These are phyloP conservation scores for Oreohelix idahoensis DNA, from an alignment of 1,140 invertebrate species.

Conservation along the genomic window DNA sequence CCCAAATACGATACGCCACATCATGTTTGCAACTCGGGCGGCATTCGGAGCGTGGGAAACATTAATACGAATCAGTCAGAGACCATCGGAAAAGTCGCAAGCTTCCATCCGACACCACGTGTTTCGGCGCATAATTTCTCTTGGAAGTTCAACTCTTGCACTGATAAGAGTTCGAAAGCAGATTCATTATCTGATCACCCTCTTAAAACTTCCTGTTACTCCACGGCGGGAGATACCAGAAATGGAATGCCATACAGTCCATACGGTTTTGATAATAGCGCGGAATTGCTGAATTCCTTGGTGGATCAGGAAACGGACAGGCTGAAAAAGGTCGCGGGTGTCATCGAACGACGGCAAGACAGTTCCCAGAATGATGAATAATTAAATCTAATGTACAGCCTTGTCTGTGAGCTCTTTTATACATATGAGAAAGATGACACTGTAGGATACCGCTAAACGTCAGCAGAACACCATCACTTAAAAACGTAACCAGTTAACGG, in stretches of 20 bases:
- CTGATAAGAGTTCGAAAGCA: not conserved
- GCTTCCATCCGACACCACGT: not conserved
- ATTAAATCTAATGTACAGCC: too few relatives aligned
- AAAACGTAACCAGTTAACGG: too few relatives aligned
- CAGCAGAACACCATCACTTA: too few relatives aligned
- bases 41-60: not conserved
- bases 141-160: not conserved
- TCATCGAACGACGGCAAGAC: not conserved
- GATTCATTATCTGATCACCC: not conserved
- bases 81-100: not conserved
- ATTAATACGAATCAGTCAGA: not conserved
- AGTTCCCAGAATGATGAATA: not conserved
- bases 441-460: too few relatives aligned
- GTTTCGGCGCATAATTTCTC: not conserved
- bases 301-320: conserved; percentile 7
- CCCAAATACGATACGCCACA: not conserved
- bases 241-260: not conserved
- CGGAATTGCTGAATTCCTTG: not conserved
- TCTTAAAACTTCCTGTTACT: not conserved
- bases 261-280: not conserved
- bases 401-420: too few relatives aligned
- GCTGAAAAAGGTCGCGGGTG: not conserved
- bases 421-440: too few relatives aligned
- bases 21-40: not conserved
- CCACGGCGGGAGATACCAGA: not conserved